Base-by-base conservation (phyloP, 2,113 vertebrate species). In the Bufo bufo region DNA sequence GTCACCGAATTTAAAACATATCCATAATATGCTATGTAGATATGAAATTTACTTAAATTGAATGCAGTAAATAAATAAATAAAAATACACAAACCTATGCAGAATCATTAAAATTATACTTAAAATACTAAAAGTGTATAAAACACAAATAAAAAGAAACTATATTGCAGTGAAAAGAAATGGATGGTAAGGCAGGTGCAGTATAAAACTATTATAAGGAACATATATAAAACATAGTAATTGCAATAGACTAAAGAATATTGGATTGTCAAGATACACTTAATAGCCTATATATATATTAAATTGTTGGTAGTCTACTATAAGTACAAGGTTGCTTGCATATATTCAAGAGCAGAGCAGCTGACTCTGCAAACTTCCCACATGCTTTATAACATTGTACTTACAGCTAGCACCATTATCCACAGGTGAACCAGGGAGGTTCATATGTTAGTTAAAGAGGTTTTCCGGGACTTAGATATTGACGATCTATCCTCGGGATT, bases 111-210 rank as follows among this genome's bases (percentile, higher is more conserved):
- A 45, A 74, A 47, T 74, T 74, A 74, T 74, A 47, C 45, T 74
- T 74, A 74, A 74, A 74, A 45, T 74, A 49, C 47, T 74, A 74
- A 72, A 74, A 74, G 17, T 74, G 14, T 17, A 74, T 47, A 71
- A 17, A 16, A 47, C 47, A 74, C 71, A 74, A 47, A 74, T 74
- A 74, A 74, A 74, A 74, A 47, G 19, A 74, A 47, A 74, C 71
- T 74, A 74, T 9, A 47, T 74, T 74, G 45, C 45, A 47, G 71
- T 74, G 71, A 74, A 74, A 47, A 47, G 43, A 74, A 74, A 74
- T 74, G 71, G 71, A 8, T 74, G 45, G 71, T 47, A 47, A 47
- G 43, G 49, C 49, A 74, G 43, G 71, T 47, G 47, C 71, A 47
- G 45, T 74, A 16, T 47, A 74, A 74, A 47, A 47, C 43, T 47